Evolutionary conservation across 2,113 vertebrate genomes (phyloP).

Genomic region (Athene cunicularia): DNA sequence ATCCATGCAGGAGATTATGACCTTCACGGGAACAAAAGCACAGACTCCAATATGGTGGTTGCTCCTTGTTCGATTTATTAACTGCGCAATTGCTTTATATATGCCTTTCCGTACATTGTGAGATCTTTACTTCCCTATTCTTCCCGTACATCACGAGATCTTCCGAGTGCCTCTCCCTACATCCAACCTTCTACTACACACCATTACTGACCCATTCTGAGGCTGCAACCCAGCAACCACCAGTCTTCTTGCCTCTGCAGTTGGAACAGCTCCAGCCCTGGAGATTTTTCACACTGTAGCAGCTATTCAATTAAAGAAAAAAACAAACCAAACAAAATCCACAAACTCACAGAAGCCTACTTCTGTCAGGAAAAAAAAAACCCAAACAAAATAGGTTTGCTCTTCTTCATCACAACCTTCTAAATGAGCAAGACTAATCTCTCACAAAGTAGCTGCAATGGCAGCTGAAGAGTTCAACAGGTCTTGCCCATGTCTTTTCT

Average conservation of each 20-base stretch:
- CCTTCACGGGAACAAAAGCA: too few relatives aligned
- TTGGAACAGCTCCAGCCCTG: not conserved
- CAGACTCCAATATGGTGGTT: too few relatives aligned
- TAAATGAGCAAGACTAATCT: not conserved
- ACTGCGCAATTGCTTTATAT: too few relatives aligned
- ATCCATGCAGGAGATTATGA: too few relatives aligned
- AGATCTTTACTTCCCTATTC: too few relatives aligned
- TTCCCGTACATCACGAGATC: too few relatives aligned
- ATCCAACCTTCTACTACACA: not conserved
- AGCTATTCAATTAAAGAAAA: not conserved
- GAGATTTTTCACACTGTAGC: not conserved
- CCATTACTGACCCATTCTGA: fast-evolving
- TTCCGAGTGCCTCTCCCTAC: too few relatives aligned
- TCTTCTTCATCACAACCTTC: not conserved
- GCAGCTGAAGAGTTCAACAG: not conserved
- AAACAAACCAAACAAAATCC: not conserved
- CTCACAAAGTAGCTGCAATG: not conserved
- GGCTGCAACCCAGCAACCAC: not conserved
- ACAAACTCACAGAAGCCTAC: not conserved
- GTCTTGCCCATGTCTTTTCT: not conserved
- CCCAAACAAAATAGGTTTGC: not conserved
- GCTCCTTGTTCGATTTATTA: too few relatives aligned
- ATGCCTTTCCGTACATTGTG: too few relatives aligned
- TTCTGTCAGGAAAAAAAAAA: not conserved
- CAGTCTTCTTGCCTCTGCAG: not conserved